Evolutionary conservation across 2,797 vertebrate species (phyloP).

Genomic region (Notolabrus celidotus): DNA sequence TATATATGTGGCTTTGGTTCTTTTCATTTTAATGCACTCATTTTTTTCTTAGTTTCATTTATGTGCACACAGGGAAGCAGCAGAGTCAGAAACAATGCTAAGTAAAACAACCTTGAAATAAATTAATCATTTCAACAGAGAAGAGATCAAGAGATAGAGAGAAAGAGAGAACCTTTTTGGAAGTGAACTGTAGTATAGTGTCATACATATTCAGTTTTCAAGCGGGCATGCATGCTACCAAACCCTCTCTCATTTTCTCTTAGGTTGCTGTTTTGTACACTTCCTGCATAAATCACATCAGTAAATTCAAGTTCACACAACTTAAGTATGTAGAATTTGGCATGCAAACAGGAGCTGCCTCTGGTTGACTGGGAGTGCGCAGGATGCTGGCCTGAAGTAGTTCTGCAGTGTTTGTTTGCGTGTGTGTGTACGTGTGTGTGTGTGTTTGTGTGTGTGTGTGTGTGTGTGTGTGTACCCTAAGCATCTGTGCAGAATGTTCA

Average conservation of each 20-base stretch:
- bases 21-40: constrained; percentile 34
- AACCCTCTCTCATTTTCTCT: not conserved
- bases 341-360: constrained; percentile 48
- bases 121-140: constrained; percentile 37
- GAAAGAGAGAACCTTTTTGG: not conserved
- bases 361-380: constrained; percentile 21
- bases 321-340: constrained; percentile 39
- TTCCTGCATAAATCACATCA: constrained; percentile 46
- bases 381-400: constrained; percentile 15
- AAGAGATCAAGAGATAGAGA: not conserved
- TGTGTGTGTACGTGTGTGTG: constrained; percentile 31
- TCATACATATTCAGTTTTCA: constrained; percentile 59
- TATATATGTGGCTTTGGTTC: constrained; percentile 13
- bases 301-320: constrained; percentile 24
- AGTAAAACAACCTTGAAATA: constrained; percentile 32
- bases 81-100: constrained; percentile 31
- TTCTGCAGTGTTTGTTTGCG: constrained; percentile 22
- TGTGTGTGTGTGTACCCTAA: constrained; percentile 29
- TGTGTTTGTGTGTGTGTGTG: constrained; percentile 28
- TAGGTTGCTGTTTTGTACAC: not conserved
- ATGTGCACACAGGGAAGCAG: constrained; percentile 24
- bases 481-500: constrained; percentile 44
- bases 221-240: constrained; percentile 4
- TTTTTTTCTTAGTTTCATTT: constrained; percentile 31
- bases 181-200: constrained; percentile 24